These are phyloP conservation scores for Brachyistius frenatus DNA, from an alignment of 2,113 vertebrate species.

Conservation along the genomic window DNA sequence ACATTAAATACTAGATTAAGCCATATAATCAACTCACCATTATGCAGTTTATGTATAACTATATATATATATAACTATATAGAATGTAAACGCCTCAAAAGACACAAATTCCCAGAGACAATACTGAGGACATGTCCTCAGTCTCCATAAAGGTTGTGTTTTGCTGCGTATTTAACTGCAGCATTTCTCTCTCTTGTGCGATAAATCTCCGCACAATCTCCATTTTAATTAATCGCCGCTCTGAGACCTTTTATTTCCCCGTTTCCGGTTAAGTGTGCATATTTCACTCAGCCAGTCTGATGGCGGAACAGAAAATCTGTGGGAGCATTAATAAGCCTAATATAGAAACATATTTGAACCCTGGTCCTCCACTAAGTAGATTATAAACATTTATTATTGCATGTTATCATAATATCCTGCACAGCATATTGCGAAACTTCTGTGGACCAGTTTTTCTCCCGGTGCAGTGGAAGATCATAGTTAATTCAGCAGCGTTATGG, in stretches of 20 bases:
- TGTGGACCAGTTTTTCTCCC: conserved; percentile 92
- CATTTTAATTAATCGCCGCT: conserved; percentile 61
- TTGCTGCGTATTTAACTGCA: background rate
- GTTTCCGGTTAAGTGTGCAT: conserved; percentile 69
- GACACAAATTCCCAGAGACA: background rate
- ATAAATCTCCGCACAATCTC: conserved; percentile 43
- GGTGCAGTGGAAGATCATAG: conserved; percentile 97
- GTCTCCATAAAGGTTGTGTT: background rate
- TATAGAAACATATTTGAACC: conserved; percentile 97
- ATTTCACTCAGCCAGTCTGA: conserved; percentile 65
- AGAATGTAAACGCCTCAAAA: too few species aligned
- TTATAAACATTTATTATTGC: conserved; percentile 99
- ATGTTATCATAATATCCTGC: conserved; percentile 99
- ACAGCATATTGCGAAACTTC: conserved; percentile 97
- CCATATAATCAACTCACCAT: background rate
- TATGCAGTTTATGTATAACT: background rate
- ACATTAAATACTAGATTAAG: background rate
- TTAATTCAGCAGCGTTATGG: conserved; percentile 99
- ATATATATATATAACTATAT: background rate
- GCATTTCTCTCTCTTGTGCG: conserved; percentile 11
- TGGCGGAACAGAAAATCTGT: conserved; percentile 80
- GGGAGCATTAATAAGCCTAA: conserved; percentile 94
- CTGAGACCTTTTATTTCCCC: conserved; percentile 61
- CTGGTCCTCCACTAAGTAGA: conserved; percentile 93
- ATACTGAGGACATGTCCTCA: background rate